A percentile compares a stretch with the other conserved stretches of the same genome.
phyloP scores from a whole-genome alignment of 2,797 vertebrate species.

The Micrastur ruficollis region DNA sequence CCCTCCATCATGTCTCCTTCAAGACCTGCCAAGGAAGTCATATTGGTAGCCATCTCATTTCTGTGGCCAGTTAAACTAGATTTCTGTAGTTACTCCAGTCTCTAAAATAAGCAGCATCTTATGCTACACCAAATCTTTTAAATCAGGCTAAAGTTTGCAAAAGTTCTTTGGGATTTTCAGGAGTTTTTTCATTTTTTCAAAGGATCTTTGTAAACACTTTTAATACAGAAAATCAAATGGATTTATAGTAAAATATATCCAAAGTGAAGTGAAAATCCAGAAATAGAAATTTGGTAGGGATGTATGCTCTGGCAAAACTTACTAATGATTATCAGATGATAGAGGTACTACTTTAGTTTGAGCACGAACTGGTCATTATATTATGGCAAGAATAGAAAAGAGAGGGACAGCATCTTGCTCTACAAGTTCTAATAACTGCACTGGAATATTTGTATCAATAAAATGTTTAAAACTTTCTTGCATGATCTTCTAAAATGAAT shows the following conservation, averaged over 20 bases:
- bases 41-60: neutral
- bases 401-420: neutral
- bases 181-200: neutral
- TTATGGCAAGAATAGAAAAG: neutral
- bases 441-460: neutral
- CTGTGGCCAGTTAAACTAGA: neutral
- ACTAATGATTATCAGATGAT: neutral
- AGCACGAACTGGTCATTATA: neutral
- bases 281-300: neutral
- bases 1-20: neutral
- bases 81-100: neutral
- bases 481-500: neutral
- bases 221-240: neutral
- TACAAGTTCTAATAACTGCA: neutral
- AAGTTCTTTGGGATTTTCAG: neutral
- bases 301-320: neutral
- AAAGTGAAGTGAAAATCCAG: neutral
- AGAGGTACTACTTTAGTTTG: neutral
- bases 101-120: neutral
- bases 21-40: neutral
- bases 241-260: neutral
- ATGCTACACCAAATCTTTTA: neutral
- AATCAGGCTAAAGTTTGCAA: neutral
- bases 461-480: neutral
- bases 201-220: neutral